These are phyloP conservation scores for Rhagologus leucostigma DNA, from an alignment of 2,113 vertebrate species.

Conservation along the genomic window DNA sequence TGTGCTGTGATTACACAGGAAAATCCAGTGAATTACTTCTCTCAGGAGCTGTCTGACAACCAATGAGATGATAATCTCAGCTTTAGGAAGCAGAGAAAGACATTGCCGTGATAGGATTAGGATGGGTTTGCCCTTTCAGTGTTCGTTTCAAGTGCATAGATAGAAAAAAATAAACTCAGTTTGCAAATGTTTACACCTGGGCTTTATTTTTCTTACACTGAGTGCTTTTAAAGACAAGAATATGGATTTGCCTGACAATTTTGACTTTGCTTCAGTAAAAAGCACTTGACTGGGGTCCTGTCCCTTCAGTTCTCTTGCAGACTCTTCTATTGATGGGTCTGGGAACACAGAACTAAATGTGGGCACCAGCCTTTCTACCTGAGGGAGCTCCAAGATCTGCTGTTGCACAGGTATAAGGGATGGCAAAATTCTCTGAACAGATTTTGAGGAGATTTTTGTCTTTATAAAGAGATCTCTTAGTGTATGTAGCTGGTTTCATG, in stretches of 20 bases:
- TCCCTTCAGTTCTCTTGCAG: background rate
- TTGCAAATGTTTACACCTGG: background rate
- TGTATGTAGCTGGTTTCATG: background rate
- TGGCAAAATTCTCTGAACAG: background rate
- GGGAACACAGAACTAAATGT: background rate
- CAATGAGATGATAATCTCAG: slow-evolving; percentile 17
- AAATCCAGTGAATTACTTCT: slow-evolving; percentile 1
- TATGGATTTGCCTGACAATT: background rate
- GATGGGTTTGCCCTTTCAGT: background rate
- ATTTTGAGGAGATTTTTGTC: background rate
- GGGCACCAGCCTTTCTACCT: background rate
- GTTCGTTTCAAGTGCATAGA: background rate
- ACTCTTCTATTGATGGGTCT: background rate
- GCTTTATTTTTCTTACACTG: background rate
- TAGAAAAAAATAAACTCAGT: background rate
- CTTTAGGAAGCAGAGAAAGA: background rate
- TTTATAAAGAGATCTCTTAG: background rate
- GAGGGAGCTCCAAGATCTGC: background rate
- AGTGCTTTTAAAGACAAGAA: background rate
- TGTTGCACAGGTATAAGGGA: background rate
- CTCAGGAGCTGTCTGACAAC: slow-evolving; percentile 5
- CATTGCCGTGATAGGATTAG: background rate
- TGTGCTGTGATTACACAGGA: background rate
- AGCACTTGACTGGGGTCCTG: background rate
- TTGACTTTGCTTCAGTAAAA: background rate